These are phyloP conservation scores for Carassius carassius DNA, from an alignment of 2,113 vertebrate genomes.

Conservation along the genomic window DNA sequence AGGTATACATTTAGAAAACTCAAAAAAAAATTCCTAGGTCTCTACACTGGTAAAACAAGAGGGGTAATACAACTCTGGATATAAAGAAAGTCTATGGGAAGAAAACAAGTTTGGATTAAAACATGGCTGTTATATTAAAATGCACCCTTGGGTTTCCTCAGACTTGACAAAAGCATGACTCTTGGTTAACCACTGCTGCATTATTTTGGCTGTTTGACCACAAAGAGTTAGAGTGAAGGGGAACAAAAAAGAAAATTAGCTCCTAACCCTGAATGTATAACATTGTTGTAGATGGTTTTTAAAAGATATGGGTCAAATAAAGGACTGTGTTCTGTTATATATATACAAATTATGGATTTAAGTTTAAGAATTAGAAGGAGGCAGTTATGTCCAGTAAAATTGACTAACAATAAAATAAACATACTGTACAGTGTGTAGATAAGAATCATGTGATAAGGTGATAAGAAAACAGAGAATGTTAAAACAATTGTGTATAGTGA, in stretches of 20 bases:
- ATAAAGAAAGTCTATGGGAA: slow-evolving; percentile 6
- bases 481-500: background rate
- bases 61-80: background rate
- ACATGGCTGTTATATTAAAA: slow-evolving; percentile 32
- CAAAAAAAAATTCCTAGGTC: too few relatives aligned
- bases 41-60: slow-evolving; percentile 29
- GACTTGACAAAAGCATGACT: slow-evolving; percentile 44
- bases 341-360: background rate
- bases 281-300: background rate
- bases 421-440: background rate
- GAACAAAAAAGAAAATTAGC: slow-evolving; percentile 20
- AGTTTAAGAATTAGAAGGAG: background rate
- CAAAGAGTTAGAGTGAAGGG: slow-evolving; percentile 23
- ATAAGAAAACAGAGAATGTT: background rate
- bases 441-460: background rate
- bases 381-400: background rate
- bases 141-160: slow-evolving; percentile 10
- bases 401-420: background rate
- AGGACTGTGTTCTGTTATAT: background rate
- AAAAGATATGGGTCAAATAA: background rate
- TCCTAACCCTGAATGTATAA: slow-evolving; percentile 16
- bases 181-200: slow-evolving; percentile 53
- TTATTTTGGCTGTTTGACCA: slow-evolving; percentile 43
- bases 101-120: background rate
- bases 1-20: too few relatives aligned